Percentiles rank a stretch among this genome's conserved stretches.
Conservation (phyloP, 2,888 invertebrate species). For the Erpobdella octoculata region DNA sequence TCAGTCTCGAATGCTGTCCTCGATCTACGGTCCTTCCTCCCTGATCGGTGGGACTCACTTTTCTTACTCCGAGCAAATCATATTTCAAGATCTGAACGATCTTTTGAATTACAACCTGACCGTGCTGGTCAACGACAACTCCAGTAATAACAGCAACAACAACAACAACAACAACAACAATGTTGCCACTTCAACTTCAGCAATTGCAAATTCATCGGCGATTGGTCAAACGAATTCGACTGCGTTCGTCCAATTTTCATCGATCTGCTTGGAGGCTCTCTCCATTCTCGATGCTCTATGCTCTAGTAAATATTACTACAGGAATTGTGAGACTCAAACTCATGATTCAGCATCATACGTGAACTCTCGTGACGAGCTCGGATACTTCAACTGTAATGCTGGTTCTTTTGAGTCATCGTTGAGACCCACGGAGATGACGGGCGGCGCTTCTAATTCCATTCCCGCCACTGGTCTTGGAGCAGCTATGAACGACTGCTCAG, state of each 20-base stretch:
- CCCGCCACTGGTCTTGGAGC: background rate
- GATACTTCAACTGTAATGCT: no score
- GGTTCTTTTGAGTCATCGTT: background rate
- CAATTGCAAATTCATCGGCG: slow-evolving; percentile 51
- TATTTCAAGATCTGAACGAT: slow-evolving; percentile 87
- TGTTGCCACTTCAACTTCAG: slow-evolving; percentile 84
- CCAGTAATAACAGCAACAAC: slow-evolving; percentile 84
- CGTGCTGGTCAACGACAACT: slow-evolving; percentile 64
- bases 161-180: slow-evolving; percentile 81
- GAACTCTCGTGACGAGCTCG: no score
- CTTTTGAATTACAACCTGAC: slow-evolving; percentile 92
- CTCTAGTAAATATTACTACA: no score
- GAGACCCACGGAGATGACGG: background rate
- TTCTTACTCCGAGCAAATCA: slow-evolving; percentile 57
- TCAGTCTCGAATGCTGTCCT: background rate
- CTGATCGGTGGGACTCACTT: slow-evolving; percentile 10
- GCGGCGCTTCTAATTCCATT: background rate
- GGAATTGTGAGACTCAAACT: background rate
- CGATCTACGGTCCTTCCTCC: background rate
- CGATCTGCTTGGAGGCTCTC: background rate
- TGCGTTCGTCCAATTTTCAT: background rate
- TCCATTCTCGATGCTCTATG: background rate
- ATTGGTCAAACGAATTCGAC: background rate
- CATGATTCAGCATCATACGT: background rate
- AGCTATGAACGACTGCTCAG: background rate